Evolutionary conservation across 2,113 vertebrate species (phyloP).

Genomic region (Lucifuga dentata): DNA sequence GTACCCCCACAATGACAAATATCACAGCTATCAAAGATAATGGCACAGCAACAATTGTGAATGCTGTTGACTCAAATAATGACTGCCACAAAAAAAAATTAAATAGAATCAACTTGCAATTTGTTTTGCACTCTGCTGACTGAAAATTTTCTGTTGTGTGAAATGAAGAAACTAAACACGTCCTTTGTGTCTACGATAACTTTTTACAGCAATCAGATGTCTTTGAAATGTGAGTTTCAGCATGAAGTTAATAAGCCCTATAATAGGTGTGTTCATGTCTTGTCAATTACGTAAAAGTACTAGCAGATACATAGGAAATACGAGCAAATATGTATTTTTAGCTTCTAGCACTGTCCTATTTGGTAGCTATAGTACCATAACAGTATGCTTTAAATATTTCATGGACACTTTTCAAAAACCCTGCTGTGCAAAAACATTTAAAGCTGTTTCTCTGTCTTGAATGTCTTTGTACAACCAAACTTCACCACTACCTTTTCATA

Average conservation of each 20-base stretch:
- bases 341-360: constrained; percentile 1
- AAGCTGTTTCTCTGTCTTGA: neutral
- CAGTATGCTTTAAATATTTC: constrained; percentile 51
- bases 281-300: neutral
- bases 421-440: constrained; percentile 28
- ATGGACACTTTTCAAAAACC: constrained; percentile 17
- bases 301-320: neutral
- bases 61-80: neutral
- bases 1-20: constrained; percentile 21
- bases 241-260: too few relatives aligned
- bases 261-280: too few relatives aligned
- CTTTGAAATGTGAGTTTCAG: too few relatives aligned
- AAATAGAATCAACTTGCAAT: neutral
- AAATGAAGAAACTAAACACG: too few relatives aligned
- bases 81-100: constrained; percentile 11
- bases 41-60: constrained; percentile 23
- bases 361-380: constrained; percentile 5
- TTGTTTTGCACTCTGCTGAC: constrained; percentile 4
- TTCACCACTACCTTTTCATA: constrained; percentile 4
- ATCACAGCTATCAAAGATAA: constrained; percentile 19
- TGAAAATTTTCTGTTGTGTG: too few relatives aligned
- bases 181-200: too few relatives aligned
- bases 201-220: too few relatives aligned
- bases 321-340: constrained; percentile 45
- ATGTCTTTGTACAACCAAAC: neutral